Percentiles rank a stretch among this genome's conserved stretches.
Conservation (phyloP, 2,797 vertebrate species). For the Triplophysa bombifrons region DNA sequence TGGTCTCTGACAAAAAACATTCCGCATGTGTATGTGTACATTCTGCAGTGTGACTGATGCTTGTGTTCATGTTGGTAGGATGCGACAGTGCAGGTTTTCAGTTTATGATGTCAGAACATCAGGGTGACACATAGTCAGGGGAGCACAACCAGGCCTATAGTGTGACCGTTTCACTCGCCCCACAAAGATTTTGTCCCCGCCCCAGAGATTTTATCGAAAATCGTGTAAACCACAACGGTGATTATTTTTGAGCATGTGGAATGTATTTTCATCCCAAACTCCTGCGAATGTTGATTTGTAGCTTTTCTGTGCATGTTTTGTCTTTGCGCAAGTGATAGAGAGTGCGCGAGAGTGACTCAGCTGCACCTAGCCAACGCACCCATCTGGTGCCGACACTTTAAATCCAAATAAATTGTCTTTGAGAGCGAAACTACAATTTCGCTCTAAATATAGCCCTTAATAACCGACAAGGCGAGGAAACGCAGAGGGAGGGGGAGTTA, state of each 20-base stretch:
- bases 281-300: slow-evolving; percentile 29
- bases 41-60: background rate
- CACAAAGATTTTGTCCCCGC: background rate
- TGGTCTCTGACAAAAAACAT: slow-evolving; percentile 18
- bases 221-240: background rate
- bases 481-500: background rate
- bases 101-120: background rate
- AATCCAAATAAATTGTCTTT: slow-evolving; percentile 60
- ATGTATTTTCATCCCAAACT: slow-evolving; percentile 6
- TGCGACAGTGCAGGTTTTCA: background rate
- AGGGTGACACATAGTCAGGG: background rate
- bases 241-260: slow-evolving; percentile 8
- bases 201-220: background rate
- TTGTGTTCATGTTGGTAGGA: slow-evolving; percentile 6
- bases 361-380: slow-evolving; percentile 59
- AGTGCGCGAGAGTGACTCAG: slow-evolving; percentile 53
- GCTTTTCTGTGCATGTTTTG: background rate
- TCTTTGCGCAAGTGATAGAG: slow-evolving; percentile 24
- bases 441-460: slow-evolving; percentile 58
- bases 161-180: background rate
- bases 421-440: slow-evolving; percentile 63
- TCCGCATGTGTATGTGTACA: background rate
- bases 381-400: slow-evolving; percentile 60
- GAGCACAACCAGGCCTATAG: background rate
- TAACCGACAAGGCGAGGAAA: slow-evolving; percentile 43